A percentile compares a stretch with the other conserved stretches of the same genome.
phyloP scores from a whole-genome alignment of 2,888 invertebrate genomes.

The Onchidella celtica region DNA sequence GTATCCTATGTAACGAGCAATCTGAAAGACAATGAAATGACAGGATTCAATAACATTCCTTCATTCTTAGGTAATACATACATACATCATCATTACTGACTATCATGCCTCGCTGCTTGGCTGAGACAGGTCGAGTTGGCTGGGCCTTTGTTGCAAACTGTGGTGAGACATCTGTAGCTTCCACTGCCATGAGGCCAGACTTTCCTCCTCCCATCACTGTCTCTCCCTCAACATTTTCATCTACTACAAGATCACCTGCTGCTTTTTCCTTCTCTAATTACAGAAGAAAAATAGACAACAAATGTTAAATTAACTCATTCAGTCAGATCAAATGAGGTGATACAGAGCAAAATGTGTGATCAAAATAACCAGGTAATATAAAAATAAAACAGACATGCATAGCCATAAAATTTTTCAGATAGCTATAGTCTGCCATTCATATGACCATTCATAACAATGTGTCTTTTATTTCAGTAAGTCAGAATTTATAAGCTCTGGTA shows the following conservation, averaged over 20 bases:
- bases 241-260: constrained; percentile 67
- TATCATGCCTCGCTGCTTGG: constrained; percentile 64
- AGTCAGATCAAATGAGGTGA: background rate
- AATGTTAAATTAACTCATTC: background rate
- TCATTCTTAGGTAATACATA: no score
- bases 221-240: constrained; percentile 74
- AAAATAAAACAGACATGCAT: no score
- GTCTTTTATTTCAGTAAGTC: no score
- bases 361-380: no score
- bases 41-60: no score
- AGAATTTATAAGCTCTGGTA: no score
- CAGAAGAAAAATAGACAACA: background rate
- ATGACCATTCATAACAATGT: no score
- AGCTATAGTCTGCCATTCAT: no score
- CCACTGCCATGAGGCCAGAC: constrained; percentile 61
- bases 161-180: constrained; percentile 53
- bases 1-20: no score
- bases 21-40: no score
- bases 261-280: background rate
- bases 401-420: no score
- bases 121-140: constrained; percentile 58
- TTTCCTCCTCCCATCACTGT: constrained; percentile 72
- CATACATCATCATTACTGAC: constrained; percentile 69
- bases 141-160: constrained; percentile 50
- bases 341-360: background rate